Percentiles rank a stretch among this genome's conserved stretches.
phyloP scores from a whole-genome alignment of 2,797 vertebrate genomes.

The Poeciliopsis gracilis region DNA sequence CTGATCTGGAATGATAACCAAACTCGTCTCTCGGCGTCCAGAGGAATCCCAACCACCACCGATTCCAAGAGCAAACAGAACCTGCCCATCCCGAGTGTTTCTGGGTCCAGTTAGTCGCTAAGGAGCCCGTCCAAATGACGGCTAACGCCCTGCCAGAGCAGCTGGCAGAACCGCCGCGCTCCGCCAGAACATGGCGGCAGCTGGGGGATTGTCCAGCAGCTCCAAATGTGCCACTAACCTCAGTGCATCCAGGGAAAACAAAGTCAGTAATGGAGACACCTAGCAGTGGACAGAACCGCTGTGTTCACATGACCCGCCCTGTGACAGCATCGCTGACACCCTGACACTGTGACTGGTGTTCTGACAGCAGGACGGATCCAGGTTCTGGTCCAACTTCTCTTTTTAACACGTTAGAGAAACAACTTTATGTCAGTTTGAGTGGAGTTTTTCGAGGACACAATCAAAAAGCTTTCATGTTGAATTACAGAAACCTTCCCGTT shows the following conservation, averaged over 20 bases:
- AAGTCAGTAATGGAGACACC: conserved; percentile 12
- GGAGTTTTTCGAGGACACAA: background rate
- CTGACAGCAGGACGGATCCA: background rate
- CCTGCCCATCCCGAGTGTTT: conserved; percentile 8
- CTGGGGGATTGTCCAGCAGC: conserved; percentile 55
- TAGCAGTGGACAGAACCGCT: background rate
- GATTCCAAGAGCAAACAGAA: conserved; percentile 44
- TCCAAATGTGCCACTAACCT: conserved; percentile 47
- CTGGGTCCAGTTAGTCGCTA: conserved; percentile 36
- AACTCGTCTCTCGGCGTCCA: background rate
- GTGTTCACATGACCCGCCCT: background rate
- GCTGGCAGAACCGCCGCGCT: conserved; percentile 44
- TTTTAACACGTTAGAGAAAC: background rate
- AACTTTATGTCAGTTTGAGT: background rate
- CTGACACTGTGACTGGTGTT: background rate
- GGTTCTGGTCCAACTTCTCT: conserved; percentile 1
- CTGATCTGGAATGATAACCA: background rate
- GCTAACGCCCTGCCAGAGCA: conserved; percentile 62
- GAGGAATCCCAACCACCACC: conserved; percentile 8
- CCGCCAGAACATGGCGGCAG: conserved; percentile 55
- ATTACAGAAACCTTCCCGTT: background rate
- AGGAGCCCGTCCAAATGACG: conserved; percentile 51
- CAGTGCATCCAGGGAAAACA: conserved; percentile 25
- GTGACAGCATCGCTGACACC: background rate
- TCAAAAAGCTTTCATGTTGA: background rate